These are phyloP conservation scores for Psettodes erumei DNA, from an alignment of 2,113 vertebrate species.

Conservation along the genomic window DNA sequence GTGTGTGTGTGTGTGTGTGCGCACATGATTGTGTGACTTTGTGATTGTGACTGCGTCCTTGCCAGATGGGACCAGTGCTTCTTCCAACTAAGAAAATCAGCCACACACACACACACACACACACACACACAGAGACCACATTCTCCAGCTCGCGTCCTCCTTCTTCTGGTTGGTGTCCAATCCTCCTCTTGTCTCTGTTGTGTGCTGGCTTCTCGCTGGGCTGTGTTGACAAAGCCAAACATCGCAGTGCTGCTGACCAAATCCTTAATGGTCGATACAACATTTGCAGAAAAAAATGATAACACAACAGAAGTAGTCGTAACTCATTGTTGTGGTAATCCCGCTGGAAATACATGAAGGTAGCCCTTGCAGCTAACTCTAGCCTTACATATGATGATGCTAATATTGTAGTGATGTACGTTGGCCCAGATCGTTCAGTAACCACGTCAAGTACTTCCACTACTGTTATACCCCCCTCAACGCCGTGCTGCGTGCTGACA, in stretches of 20 bases:
- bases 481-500: too few species aligned
- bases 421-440: too few species aligned
- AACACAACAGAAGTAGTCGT: neutral
- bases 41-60: conserved; percentile 61
- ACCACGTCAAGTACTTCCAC: too few species aligned
- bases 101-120: neutral
- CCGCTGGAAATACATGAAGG: neutral
- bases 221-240: conserved; percentile 17
- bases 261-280: neutral
- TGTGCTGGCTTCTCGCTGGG: conserved; percentile 30
- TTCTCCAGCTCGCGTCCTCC: conserved; percentile 41
- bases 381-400: too few species aligned
- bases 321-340: too few species aligned
- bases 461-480: too few species aligned
- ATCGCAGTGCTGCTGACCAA: conserved; percentile 14
- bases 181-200: conserved; percentile 39
- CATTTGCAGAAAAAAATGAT: neutral
- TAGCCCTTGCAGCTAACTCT: too few species aligned
- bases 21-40: conserved; percentile 35
- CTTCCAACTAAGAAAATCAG: conserved; percentile 55
- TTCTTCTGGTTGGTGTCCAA: conserved; percentile 51
- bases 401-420: too few species aligned
- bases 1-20: conserved; percentile 28
- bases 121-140: neutral
- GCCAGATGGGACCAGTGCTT: conserved; percentile 65